A percentile compares a stretch with the other conserved stretches of the same genome.
Evolutionary conservation across 2,797 vertebrate genomes (phyloP).

Genomic region (Meda fulgida): DNA sequence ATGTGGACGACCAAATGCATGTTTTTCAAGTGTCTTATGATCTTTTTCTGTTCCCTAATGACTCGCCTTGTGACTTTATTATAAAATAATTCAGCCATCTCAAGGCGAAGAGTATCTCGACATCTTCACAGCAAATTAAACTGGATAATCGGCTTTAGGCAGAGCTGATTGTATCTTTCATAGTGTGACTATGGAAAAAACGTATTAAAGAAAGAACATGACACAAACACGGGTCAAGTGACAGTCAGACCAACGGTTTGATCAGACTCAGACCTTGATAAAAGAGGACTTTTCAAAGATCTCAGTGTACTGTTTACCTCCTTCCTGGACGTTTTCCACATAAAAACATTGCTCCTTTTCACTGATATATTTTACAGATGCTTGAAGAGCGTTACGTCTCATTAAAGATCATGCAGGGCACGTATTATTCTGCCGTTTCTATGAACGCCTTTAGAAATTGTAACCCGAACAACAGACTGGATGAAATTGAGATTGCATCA

Average conservation of each 20-base stretch:
- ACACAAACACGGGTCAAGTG: constrained; percentile 35
- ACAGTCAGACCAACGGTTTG: background rate
- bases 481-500: constrained; percentile 24
- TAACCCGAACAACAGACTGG: background rate
- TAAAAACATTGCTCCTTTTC: constrained; percentile 43
- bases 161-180: constrained; percentile 36
- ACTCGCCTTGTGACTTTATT: constrained; percentile 48
- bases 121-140: constrained; percentile 44
- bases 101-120: constrained; percentile 28
- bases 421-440: background rate
- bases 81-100: constrained; percentile 41
- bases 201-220: constrained; percentile 18
- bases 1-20: constrained; percentile 16
- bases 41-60: constrained; percentile 21
- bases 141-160: constrained; percentile 42
- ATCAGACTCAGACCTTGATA: background rate
- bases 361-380: constrained; percentile 50
- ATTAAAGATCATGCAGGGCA: constrained; percentile 7
- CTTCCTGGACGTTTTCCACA: constrained; percentile 35
- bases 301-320: constrained; percentile 39
- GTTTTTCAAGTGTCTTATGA: constrained; percentile 38
- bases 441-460: background rate
- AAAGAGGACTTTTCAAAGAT: constrained; percentile 48
- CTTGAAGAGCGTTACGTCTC: constrained; percentile 4
- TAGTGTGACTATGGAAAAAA: constrained; percentile 38